A percentile compares a stretch with the other conserved stretches of the same genome.
Evolutionary conservation across 2,888 invertebrate species (phyloP).

Genomic region (Ernsta delagoae): DNA sequence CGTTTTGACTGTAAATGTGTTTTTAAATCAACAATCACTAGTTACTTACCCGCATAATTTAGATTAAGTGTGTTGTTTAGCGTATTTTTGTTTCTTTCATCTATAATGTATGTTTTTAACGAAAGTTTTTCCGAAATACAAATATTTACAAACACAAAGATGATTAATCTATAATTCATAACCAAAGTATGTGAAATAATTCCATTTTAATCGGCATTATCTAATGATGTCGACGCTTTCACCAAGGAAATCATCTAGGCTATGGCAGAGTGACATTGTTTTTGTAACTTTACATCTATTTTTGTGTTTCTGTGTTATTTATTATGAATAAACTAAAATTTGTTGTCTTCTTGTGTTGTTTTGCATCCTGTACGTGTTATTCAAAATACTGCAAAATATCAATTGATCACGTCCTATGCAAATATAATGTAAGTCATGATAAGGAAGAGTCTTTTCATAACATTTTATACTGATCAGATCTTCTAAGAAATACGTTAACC

Average conservation of each 20-base stretch:
- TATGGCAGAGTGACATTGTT: constrained; percentile 39
- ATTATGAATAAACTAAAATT: constrained; percentile 72
- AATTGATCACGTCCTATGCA: constrained; percentile 67
- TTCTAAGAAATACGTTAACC: no score
- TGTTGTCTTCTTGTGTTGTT: constrained; percentile 57
- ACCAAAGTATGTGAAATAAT: constrained; percentile 59
- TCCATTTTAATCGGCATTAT: constrained; percentile 57
- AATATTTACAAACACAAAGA: constrained; percentile 58
- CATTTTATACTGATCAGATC: no score
- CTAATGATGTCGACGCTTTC: no score
- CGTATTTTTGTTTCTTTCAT: neutral
- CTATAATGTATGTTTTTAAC: neutral
- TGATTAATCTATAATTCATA: constrained; percentile 71
- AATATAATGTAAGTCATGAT: constrained; percentile 56
- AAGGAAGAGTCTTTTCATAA: no score
- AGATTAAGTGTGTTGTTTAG: neutral
- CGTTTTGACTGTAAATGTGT: neutral
- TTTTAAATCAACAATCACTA: neutral
- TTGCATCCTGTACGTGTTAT: constrained; percentile 41
- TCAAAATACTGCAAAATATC: constrained; percentile 65
- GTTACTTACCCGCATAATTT: constrained; percentile 1
- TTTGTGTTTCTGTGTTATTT: constrained; percentile 53
- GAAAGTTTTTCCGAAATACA: constrained; percentile 25
- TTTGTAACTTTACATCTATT: constrained; percentile 29
- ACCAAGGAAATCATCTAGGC: constrained; percentile 50